phyloP scores from a whole-genome alignment of 2,888 invertebrate species.

The Apantesis nais region DNA sequence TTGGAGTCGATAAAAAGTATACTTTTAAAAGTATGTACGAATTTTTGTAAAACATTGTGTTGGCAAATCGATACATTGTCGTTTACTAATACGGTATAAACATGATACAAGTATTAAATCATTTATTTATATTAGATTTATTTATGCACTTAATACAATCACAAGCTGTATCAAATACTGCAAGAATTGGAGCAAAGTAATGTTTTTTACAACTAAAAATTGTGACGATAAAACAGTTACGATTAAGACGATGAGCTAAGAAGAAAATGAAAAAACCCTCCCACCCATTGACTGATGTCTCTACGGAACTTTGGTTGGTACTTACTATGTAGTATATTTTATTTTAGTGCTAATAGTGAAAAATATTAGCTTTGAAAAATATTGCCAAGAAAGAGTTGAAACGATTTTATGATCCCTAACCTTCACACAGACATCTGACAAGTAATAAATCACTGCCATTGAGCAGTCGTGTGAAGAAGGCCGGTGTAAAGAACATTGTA shows the following conservation, averaged over 20 bases:
- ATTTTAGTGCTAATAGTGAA: slow-evolving; percentile 6
- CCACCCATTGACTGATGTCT: neutral
- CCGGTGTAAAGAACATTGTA: slow-evolving; percentile 64
- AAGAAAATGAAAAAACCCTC: neutral
- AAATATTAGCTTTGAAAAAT: slow-evolving; percentile 34
- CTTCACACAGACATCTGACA: slow-evolving; percentile 42
- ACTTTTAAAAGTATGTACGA: too few species aligned
- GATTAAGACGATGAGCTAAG: neutral
- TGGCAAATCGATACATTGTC: too few species aligned
- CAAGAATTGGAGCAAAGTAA: too few species aligned
- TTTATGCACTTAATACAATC: too few species aligned
- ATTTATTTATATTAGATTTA: too few species aligned
- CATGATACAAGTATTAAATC: too few species aligned
- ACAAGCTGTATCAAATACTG: too few species aligned
- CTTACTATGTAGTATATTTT: slow-evolving; percentile 1
- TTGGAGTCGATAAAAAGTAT: too few species aligned
- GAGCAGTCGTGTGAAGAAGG: slow-evolving; percentile 51
- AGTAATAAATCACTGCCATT: slow-evolving; percentile 60
- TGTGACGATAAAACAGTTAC: neutral
- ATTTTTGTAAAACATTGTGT: too few species aligned
- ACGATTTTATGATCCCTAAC: slow-evolving; percentile 51
- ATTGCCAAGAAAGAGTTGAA: slow-evolving; percentile 45
- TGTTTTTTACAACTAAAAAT: neutral
- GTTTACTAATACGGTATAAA: too few species aligned
- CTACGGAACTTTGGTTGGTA: neutral